phyloP scores from a whole-genome alignment of 2,797 vertebrate genomes.

The Micrastur ruficollis region DNA sequence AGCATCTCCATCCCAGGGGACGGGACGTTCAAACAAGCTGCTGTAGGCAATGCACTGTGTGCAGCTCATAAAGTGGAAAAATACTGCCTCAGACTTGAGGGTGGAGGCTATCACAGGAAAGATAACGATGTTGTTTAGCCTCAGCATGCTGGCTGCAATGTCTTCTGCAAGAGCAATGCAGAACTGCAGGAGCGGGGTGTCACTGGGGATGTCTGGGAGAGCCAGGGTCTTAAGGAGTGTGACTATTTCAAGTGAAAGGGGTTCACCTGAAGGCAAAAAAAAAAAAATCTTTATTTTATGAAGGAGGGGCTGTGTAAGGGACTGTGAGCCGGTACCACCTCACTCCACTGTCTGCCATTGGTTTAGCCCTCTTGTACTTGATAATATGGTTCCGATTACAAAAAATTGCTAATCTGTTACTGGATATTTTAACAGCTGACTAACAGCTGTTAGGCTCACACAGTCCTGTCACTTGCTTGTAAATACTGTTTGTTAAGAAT shows the following conservation, averaged over 20 bases:
- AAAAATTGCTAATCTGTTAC: background rate
- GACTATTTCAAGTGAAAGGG: background rate
- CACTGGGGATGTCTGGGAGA: background rate
- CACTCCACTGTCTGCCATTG: rapidly evolving
- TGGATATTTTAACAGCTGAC: background rate
- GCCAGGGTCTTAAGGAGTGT: background rate
- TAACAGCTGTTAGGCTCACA: background rate
- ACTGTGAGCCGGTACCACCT: background rate
- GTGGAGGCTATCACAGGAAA: background rate
- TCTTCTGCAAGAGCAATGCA: background rate
- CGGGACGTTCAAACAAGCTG: background rate
- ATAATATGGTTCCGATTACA: background rate
- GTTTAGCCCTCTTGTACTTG: background rate
- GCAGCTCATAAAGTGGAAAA: background rate
- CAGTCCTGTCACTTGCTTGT: background rate
- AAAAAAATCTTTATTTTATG: background rate
- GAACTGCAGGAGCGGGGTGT: background rate
- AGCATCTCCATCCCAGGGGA: background rate
- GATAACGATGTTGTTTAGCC: background rate
- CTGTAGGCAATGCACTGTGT: background rate
- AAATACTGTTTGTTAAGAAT: background rate
- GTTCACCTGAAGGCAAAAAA: background rate
- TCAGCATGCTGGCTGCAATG: rapidly evolving
- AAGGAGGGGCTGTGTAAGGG: background rate
- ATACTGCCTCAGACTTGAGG: background rate